These are phyloP conservation scores for Anastatus disparis DNA, from an alignment of 1,140 invertebrate genomes.

Conservation along the genomic window DNA sequence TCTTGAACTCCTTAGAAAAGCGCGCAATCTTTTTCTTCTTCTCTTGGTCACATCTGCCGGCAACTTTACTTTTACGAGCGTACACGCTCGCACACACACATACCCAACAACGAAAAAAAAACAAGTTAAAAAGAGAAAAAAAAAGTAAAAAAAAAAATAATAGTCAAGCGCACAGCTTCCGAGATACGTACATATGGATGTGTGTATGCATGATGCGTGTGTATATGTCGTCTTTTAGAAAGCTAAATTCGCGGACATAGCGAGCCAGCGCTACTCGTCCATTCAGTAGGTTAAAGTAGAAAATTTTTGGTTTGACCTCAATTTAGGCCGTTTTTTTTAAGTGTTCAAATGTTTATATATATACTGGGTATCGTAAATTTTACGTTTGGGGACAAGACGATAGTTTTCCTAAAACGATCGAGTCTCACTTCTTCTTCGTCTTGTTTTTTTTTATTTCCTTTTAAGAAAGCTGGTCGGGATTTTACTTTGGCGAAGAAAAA, in stretches of 20 bases:
- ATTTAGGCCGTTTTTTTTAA: constrained; percentile 62
- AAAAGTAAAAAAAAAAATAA: not conserved
- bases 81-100: not conserved
- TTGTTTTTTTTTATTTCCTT: constrained; percentile 6
- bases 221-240: constrained; percentile 61
- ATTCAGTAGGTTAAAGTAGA: constrained; percentile 69
- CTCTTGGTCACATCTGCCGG: not conserved
- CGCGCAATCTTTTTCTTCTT: no score
- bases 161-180: no score
- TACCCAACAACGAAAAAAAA: not conserved
- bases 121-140: no score
- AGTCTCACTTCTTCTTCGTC: not conserved
- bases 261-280: no score
- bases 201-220: no score
- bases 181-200: no score
- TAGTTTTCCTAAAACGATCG: constrained; percentile 24
- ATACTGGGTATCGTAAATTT: constrained; percentile 28
- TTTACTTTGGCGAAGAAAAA: no score
- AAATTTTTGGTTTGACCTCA: constrained; percentile 68
- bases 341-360: no score
- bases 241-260: constrained; percentile 66
- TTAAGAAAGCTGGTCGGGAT: no score
- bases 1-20: not conserved
- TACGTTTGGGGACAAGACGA: constrained; percentile 18
- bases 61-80: not conserved